These are phyloP conservation scores for Oryzias melastigma DNA, from an alignment of 2,113 vertebrate genomes.

Conservation along the genomic window DNA sequence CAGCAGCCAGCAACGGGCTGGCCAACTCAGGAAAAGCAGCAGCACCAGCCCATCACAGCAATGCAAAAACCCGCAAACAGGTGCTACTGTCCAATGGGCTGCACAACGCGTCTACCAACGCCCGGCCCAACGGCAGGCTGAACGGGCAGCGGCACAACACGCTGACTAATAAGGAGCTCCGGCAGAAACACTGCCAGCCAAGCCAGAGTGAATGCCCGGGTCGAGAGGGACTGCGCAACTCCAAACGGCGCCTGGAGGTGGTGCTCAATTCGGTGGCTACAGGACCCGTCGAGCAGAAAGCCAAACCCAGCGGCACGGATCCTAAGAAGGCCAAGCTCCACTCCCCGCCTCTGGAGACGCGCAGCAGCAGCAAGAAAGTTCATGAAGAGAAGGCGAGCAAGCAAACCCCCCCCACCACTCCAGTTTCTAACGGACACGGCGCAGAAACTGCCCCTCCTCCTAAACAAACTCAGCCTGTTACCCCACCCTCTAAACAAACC, in stretches of 20 bases:
- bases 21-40: conserved; percentile 97
- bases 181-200: conserved; percentile 78
- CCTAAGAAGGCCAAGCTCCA: conserved; percentile 75
- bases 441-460: conserved; percentile 70
- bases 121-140: conserved; percentile 89
- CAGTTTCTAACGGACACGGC: conserved; percentile 82
- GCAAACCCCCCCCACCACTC: conserved; percentile 76
- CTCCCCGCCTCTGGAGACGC: conserved; percentile 78
- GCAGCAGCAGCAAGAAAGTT: conserved; percentile 85
- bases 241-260: conserved; percentile 92
- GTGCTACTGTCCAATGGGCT: conserved; percentile 89
- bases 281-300: conserved; percentile 43
- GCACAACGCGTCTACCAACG: conserved; percentile 54
- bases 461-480: conserved; percentile 47
- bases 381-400: conserved; percentile 51
- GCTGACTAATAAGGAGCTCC: conserved; percentile 79
- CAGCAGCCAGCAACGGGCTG: conserved; percentile 84
- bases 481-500: conserved; percentile 47
- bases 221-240: conserved; percentile 94
- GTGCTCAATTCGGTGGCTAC: conserved; percentile 68
- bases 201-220: conserved; percentile 83
- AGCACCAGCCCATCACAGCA: conserved; percentile 88
- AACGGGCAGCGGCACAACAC: conserved; percentile 90
- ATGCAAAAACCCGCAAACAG: conserved; percentile 99
- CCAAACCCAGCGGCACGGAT: conserved; percentile 50